Evolutionary conservation across 1,140 invertebrate species (phyloP), one percentile per base, ranked within the genome.

Genomic region (Lasioglossum baleicum): DNA sequence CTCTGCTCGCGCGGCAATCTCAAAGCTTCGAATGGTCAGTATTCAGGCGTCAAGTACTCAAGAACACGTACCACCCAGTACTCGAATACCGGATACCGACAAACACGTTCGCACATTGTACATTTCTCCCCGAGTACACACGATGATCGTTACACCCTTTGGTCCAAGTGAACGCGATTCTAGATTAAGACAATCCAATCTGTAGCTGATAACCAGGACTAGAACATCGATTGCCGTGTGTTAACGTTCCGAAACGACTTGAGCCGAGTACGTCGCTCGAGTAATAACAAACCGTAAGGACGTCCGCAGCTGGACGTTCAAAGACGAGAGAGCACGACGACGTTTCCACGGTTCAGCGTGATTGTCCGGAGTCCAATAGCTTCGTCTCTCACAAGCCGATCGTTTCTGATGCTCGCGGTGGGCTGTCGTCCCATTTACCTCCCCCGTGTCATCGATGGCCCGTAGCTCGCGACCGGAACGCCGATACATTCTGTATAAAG

Each of bases 401-500:
- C 76, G 51, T 17, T 31, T 44, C 42, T 15, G n/a, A 26, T 2
- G 58, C 58, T 40, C 42, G 48, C 42, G 26, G 13, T n/a, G 40
- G 17, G 17, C 35, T 31, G 70, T 72, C 69, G n/a, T 20, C 22
- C 20, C 15, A 2, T 65, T 35, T 44, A 53, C 64, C 35, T 20
- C 17, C 42, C 7, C 56, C 17, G 20, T n/a, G 20, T n/a, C 56
- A n/a, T 8, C 56, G 56, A 58, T n/a, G n/a, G n/a, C 61, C 64
- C 72, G 5, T 31, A 15, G 7, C 64, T 77, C 68, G 70, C 74
- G 56, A 74, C 77, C 71, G 60, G 13, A 35, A 15, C 53, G 35
- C 75, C 83, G 71, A 84, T 87, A 35, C 35, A 66, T 79, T 78
- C 70, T 89, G 88, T 88, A 89, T 80, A 89, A 88, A 88, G 63